Conservation (phyloP, 2,797 vertebrate genomes). For the Melopsittacus undulatus region DNA sequence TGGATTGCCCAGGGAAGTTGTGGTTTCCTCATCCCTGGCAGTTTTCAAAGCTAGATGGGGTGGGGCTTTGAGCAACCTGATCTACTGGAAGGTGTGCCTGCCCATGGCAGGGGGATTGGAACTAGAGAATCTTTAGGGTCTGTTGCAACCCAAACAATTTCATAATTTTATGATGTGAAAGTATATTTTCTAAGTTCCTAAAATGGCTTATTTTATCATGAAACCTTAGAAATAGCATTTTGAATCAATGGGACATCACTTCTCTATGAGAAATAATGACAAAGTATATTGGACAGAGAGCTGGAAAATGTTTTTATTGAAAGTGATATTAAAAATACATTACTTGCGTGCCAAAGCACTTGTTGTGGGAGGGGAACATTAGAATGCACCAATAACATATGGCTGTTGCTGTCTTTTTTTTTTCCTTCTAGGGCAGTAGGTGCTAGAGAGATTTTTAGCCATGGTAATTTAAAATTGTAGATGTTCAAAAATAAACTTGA, state of each 20-base stretch:
- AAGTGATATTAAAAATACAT: not conserved
- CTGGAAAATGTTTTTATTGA: not conserved
- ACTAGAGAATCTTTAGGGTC: not conserved
- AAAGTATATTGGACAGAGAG: not conserved
- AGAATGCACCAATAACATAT: slow-evolving; percentile 11
- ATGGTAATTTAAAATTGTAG: not conserved
- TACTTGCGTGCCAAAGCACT: not conserved
- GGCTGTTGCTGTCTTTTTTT: not conserved
- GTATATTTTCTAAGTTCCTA: not conserved
- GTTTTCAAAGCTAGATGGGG: not conserved
- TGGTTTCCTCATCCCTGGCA: not conserved
- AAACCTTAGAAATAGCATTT: not conserved
- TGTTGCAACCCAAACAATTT: not conserved
- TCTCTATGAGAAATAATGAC: not conserved
- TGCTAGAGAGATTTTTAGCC: not conserved
- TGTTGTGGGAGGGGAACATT: not conserved
- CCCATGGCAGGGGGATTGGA: not conserved
- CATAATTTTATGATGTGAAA: not conserved
- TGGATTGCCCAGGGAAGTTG: not conserved
- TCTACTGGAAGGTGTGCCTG: not conserved
- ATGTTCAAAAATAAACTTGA: not conserved
- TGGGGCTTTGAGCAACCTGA: not conserved
- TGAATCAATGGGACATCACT: not conserved
- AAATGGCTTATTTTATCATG: not conserved
- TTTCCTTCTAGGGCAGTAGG: not conserved